phyloP scores from a whole-genome alignment of 2,888 invertebrate species.

The Aspidiotus rigidus region DNA sequence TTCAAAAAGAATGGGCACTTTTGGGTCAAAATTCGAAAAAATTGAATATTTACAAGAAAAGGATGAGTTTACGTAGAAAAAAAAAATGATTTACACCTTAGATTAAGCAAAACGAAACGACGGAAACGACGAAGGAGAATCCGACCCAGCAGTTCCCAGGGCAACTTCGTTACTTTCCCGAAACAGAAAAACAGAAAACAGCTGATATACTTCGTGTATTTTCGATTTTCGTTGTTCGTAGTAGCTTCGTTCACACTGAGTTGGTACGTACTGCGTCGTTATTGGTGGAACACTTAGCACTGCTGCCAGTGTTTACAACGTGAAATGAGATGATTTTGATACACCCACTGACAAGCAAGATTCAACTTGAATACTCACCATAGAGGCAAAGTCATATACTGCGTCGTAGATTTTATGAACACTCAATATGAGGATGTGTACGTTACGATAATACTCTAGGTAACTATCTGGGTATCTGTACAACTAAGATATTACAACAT shows the following conservation, averaged over 20 bases:
- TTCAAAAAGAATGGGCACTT: too few species aligned
- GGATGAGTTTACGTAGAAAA: not conserved
- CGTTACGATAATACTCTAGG: too few species aligned
- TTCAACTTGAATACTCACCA: too few species aligned
- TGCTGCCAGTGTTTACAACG: slow-evolving; percentile 10
- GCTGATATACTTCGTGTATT: slow-evolving; percentile 20
- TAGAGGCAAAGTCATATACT: too few species aligned
- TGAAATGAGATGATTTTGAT: not conserved
- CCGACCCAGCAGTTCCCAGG: too few species aligned
- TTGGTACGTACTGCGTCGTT: slow-evolving; percentile 16
- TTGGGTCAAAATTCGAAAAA: not conserved
- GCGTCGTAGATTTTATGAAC: too few species aligned
- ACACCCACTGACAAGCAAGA: too few species aligned
- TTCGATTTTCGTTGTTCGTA: slow-evolving; percentile 19
- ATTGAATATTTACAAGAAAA: not conserved
- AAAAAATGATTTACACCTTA: not conserved
- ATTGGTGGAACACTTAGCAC: slow-evolving; percentile 11
- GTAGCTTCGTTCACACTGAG: slow-evolving; percentile 11
- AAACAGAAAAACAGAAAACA: slow-evolving; percentile 19
- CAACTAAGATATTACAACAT: too few species aligned
- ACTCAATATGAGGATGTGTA: too few species aligned
- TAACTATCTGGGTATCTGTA: too few species aligned
- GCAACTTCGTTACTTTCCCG: too few species aligned
- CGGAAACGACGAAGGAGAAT: not conserved
- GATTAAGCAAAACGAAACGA: not conserved